Evolutionary conservation across 2,113 vertebrate genomes (phyloP), one percentile per base, ranked within the genome.

Genomic region (Trachemys scripta): DNA sequence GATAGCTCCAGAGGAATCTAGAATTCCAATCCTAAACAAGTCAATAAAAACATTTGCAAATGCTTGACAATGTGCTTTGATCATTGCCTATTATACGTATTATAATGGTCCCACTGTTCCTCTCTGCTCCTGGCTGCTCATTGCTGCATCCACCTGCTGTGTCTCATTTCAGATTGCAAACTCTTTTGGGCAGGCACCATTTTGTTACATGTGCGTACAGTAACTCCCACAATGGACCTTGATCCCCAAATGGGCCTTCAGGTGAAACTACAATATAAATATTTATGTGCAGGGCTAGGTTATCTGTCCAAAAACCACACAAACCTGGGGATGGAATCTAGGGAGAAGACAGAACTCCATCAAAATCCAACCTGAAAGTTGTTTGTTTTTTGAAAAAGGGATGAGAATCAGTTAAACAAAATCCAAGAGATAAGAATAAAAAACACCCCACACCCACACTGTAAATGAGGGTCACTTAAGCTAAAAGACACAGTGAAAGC

Each of bases 291-390:
- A 85, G 83, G 27, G 24, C 38, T 78, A 72, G 56, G 27, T 16
- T 90, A 69, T 65, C 12, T 3, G 2, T 14, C 8, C 8, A 25
- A 54, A 69, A 69, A 69, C 38, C 20, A 3, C 19, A 7, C 27
- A 8, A 1, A 3, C 8, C 2, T 16, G 47, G 49, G 20, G 16
- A n/a, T 75, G 84, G 17, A 56, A 0, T 59, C 5, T 42, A 12
- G 31, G 87, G 90, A 22, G 25, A 57, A 75, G 4, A 92, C 8
- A 6, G 14, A 57, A 80, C 10, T 24, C 75, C 79, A 4, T 27
- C 4, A 22, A 86, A 59, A 5, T 17, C 19, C 29, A 53, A 0
- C 6, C 17, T 1, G 8, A 80, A 65, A 31, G n/a, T 49, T 1
- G 4, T 11, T 88, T 69, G 19, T 82, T 51, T 87, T 65, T 65